These are phyloP conservation scores for Hafferia zeledoni DNA, from an alignment of 2,797 vertebrate species.

Conservation along the genomic window DNA sequence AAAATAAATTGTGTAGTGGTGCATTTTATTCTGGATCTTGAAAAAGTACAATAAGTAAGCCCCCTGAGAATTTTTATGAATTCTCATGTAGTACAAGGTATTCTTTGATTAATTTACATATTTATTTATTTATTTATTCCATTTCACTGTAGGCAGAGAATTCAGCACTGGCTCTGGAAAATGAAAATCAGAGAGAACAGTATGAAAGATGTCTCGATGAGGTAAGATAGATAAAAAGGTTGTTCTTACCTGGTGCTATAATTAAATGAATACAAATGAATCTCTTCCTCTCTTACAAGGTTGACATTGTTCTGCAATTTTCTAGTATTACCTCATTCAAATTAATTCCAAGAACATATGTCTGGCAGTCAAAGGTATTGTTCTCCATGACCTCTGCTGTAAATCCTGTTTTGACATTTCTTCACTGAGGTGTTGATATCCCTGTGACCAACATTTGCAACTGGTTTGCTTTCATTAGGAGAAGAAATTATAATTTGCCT, in stretches of 20 bases:
- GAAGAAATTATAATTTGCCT: background rate
- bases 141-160: conserved; percentile 84
- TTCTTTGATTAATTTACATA: conserved; percentile 60
- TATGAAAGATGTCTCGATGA: conserved; percentile 93
- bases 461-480: background rate
- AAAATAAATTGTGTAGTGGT: conserved; percentile 18
- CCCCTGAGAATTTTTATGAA: background rate
- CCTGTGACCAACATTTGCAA: background rate
- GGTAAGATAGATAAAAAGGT: conserved; percentile 77
- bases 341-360: conserved; percentile 23
- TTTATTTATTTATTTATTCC: conserved; percentile 52
- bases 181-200: conserved; percentile 90
- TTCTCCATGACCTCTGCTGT: background rate
- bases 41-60: conserved; percentile 37
- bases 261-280: conserved; percentile 21
- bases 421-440: background rate
- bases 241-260: conserved; percentile 4
- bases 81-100: conserved; percentile 35
- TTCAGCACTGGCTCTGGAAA: conserved; percentile 86
- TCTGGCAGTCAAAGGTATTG: background rate
- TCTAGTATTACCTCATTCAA: conserved; percentile 20
- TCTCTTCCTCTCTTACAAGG: background rate
- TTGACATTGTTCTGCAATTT: conserved; percentile 31
- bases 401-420: background rate
- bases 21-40: conserved; percentile 42